Base-by-base conservation (phyloP, 2,797 vertebrate species). In the Geotria australis region DNA sequence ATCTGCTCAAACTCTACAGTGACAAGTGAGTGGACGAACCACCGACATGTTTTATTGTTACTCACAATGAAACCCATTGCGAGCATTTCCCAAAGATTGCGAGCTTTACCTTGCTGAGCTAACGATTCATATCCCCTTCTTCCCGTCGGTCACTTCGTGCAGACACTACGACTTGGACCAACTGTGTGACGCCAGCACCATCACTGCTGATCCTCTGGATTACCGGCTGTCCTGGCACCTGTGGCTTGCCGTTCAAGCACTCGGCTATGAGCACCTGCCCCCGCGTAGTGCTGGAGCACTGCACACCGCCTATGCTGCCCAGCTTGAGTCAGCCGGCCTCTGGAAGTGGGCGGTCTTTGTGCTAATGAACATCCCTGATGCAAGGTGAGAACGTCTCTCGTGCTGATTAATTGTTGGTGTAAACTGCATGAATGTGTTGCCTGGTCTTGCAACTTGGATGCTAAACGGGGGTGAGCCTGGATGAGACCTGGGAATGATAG, bases 301-400 rank as follows among this genome's bases (percentile, higher is more conserved):
- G 1, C 85, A 86, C 9, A 49, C 71, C 51, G 83, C 81, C 66
- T 95, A 82, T 1, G 84, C 88, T 3, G 81, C 84, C 1, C 88
- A 89, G 63, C 76, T 96, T 47, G 84, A 96, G 69, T 80, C 76
- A 1, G 68, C 71, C 1, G 88, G 85, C 1, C 74, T 84, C 1
- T 96, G 89, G 89, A 81, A 94, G n/a, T 76, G 80, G 81, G 79
- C 84, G 0, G 9, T 89, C 12, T 89, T 88, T 45, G 70, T 95
- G 7, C 70, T 93, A 60, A 70, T 96, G 56, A 88, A 96, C 48
- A 76, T 85, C 58, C 70, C 76, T 0, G 69, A 82, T 1, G 9
- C 57, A 0, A 58, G 47, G 76, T 78, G 57, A 74, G 73, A 67
- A 8, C 9, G 10, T 13, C 48, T 46, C 2, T 5, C 3, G 10